Conservation (phyloP, 2,797 vertebrate genomes). For the Brotula barbata region DNA sequence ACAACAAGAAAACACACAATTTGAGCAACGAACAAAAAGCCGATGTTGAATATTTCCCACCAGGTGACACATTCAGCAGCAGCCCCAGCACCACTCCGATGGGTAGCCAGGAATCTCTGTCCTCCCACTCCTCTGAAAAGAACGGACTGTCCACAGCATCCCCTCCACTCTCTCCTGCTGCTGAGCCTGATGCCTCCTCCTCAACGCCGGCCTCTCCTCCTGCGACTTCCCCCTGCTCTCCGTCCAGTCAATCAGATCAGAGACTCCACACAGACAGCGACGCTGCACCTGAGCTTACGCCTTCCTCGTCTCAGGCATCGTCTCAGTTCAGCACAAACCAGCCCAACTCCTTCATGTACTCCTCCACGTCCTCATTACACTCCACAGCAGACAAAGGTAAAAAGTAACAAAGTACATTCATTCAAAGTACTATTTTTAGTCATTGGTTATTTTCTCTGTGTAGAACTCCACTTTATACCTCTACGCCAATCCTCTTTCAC, state of each 20-base stretch:
- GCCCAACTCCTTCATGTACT: conserved; percentile 44
- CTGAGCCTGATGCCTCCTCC: conserved; percentile 61
- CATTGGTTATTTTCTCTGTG: too few relatives aligned
- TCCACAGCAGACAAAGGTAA: conserved; percentile 26
- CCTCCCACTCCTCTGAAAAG: conserved; percentile 96
- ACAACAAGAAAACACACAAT: too few relatives aligned
- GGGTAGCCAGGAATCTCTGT: conserved; percentile 96
- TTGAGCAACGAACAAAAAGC: too few relatives aligned
- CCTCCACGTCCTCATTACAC: conserved; percentile 63
- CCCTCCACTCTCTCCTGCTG: conserved; percentile 79
- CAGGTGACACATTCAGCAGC: conserved; percentile 96
- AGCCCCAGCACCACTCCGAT: conserved; percentile 94
- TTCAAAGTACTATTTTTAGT: too few relatives aligned
- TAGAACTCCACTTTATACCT: too few relatives aligned
- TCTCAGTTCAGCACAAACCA: conserved; percentile 20
- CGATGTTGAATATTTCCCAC: conserved; percentile 16
- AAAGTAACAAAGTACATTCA: too few relatives aligned
- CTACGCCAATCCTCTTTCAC: too few relatives aligned
- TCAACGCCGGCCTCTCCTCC: conserved; percentile 75
- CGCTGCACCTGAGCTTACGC: conserved; percentile 27
- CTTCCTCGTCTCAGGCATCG: conserved; percentile 49
- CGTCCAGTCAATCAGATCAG: conserved; percentile 57
- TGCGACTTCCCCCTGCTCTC: conserved; percentile 81
- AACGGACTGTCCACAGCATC: conserved; percentile 84
- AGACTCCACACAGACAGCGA: conserved; percentile 12